A percentile compares a stretch with the other conserved stretches of the same genome.
These are phyloP conservation scores for Sciurus vulgaris DNA, from an alignment of 2,797 vertebrate genomes.

Conservation along the genomic window DNA sequence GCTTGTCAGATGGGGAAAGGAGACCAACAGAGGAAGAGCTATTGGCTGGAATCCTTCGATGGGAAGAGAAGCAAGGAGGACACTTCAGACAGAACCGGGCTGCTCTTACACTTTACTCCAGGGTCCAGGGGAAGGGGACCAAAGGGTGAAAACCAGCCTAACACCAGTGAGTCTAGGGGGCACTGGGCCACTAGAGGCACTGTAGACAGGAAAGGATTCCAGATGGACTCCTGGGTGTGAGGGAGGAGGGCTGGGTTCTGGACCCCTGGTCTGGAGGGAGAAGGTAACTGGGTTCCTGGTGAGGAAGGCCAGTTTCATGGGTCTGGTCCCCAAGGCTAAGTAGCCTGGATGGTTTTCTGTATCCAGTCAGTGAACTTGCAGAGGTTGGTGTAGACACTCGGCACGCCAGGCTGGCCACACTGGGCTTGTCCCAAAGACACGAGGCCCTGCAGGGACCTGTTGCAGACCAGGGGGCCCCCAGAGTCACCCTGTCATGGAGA, in stretches of 20 bases:
- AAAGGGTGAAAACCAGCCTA: not conserved
- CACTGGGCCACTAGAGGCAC: not conserved
- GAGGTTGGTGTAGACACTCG: conserved; percentile 82
- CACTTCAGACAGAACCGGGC: not conserved
- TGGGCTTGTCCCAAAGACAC: conserved; percentile 81
- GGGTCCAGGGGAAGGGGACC: not conserved
- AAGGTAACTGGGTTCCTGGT: not conserved
- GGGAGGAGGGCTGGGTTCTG: not conserved
- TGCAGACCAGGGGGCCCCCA: conserved; percentile 91
- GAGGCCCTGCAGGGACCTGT: conserved; percentile 88
- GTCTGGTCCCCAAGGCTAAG: not conserved
- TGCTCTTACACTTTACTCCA: conserved; percentile 59
- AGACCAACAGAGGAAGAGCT: not conserved
- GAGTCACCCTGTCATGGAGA: conserved; percentile 89
- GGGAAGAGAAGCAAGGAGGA: not conserved
- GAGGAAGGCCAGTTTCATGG: not conserved
- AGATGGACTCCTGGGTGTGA: not conserved
- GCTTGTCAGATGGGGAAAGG: not conserved
- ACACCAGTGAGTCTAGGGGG: not conserved
- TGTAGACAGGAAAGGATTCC: not conserved
- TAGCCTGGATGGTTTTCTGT: conserved; percentile 69
- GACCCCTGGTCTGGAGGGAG: not conserved
- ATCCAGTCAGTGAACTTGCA: conserved; percentile 84
- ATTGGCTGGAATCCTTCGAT: not conserved
- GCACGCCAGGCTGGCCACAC: conserved; percentile 68